These are phyloP conservation scores for Microtus oregoni DNA, from an alignment of 2,113 vertebrate genomes.

Conservation along the genomic window DNA sequence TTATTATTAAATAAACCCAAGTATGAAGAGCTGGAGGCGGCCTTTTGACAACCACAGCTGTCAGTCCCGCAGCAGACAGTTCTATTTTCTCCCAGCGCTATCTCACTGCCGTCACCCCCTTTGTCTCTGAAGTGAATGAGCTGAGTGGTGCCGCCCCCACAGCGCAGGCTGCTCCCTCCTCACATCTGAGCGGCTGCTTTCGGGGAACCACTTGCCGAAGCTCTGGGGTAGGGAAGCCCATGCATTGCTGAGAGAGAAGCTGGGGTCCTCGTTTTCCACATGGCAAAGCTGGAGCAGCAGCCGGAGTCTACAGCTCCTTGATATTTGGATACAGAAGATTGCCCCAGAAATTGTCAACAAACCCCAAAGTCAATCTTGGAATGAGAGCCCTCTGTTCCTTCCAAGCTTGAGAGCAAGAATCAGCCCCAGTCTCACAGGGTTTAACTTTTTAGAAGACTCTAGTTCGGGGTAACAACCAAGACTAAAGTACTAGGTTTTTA, in stretches of 20 bases:
- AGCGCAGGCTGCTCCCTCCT: background rate
- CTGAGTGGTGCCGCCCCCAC: conserved; percentile 49
- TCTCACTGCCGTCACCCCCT: conserved; percentile 50
- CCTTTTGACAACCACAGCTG: conserved; percentile 73
- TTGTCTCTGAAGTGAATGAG: conserved; percentile 62
- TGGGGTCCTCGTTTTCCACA: background rate
- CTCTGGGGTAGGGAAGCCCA: background rate
- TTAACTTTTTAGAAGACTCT: background rate
- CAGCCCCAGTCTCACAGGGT: background rate
- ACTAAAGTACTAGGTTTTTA: conserved; percentile 31
- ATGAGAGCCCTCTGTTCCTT: background rate
- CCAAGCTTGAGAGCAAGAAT: background rate
- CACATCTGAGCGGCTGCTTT: background rate
- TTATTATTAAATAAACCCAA: conserved; percentile 68
- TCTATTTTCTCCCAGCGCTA: conserved; percentile 76
- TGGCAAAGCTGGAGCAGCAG: background rate
- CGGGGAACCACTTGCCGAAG: background rate
- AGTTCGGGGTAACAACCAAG: conserved; percentile 21
- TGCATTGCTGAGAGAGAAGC: background rate
- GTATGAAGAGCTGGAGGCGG: conserved; percentile 75
- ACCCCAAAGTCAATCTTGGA: background rate
- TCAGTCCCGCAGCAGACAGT: conserved; percentile 70
- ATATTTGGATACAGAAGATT: background rate
- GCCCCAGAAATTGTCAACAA: background rate
- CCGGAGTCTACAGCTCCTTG: background rate